Percentiles rank a stretch among this genome's conserved stretches.
Evolutionary conservation across 2,888 invertebrate species (phyloP).

Genomic region (Stegophylla sp.): DNA sequence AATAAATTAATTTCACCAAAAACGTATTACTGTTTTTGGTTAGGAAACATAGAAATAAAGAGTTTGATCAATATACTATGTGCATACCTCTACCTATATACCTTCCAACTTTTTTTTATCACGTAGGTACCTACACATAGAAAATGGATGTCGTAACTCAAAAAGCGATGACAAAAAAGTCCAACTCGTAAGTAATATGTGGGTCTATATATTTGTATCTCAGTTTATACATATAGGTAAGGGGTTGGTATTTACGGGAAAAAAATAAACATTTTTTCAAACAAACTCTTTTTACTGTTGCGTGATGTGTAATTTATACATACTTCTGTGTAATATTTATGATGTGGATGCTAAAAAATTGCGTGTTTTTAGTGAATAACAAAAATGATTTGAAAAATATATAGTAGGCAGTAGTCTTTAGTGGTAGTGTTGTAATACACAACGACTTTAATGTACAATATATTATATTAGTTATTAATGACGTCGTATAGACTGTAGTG

Average conservation of each 20-base stretch:
- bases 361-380: conserved; percentile 51
- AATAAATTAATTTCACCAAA: neutral
- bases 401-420: neutral
- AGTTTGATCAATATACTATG: conserved; percentile 41
- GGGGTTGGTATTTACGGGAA: neutral
- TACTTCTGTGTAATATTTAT: neutral
- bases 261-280: conserved; percentile 3
- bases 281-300: conserved; percentile 16
- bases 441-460: too few relatives aligned
- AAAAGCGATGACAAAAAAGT: conserved; percentile 49
- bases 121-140: neutral
- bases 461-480: too few relatives aligned
- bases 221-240: too few relatives aligned
- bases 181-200: conserved; percentile 38
- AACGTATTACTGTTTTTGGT: neutral
- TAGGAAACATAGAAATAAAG: neutral
- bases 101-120: neutral
- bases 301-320: conserved; percentile 41
- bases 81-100: neutral
- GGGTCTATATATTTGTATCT: neutral
- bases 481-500: too few relatives aligned
- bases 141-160: conserved; percentile 37
- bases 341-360: conserved; percentile 3
- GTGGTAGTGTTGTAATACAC: too few relatives aligned
- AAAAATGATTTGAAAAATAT: conserved; percentile 18